These are phyloP conservation scores for Intellagama lesueurii DNA, from an alignment of 2,797 vertebrate genomes.

Conservation along the genomic window DNA sequence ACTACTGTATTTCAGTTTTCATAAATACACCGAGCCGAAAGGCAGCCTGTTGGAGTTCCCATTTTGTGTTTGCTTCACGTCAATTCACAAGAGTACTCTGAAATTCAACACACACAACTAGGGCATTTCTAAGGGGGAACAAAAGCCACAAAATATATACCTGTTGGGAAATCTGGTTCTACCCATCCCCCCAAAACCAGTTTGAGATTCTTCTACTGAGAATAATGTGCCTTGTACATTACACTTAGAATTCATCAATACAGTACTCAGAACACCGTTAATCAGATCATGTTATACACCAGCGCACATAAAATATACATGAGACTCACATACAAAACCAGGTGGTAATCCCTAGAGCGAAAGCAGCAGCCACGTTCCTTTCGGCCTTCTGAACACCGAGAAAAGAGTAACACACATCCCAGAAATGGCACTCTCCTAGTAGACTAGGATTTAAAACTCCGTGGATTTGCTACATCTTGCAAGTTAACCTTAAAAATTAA, in stretches of 20 bases:
- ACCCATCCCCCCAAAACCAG: conserved; percentile 31
- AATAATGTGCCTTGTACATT: conserved; percentile 34
- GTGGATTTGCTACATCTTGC: conserved; percentile 67
- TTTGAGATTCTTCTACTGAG: conserved; percentile 43
- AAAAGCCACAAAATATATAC: conserved; percentile 31
- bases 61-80: conserved; percentile 16
- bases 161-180: conserved; percentile 27
- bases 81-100: conserved; percentile 41
- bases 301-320: conserved; percentile 54
- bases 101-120: conserved; percentile 37
- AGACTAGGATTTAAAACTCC: conserved; percentile 67
- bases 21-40: not conserved
- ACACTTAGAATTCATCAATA: conserved; percentile 42
- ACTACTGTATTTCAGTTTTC: not conserved
- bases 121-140: conserved; percentile 62
- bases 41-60: not conserved
- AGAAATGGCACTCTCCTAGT: conserved; percentile 52
- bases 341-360: conserved; percentile 52
- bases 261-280: conserved; percentile 53
- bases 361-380: conserved; percentile 36
- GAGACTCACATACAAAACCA: conserved; percentile 49
- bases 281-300: conserved; percentile 35
- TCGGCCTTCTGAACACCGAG: conserved; percentile 60
- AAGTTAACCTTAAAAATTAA: conserved; percentile 71
- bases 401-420: conserved; percentile 40